Percentiles rank a stretch among this genome's conserved stretches.
These are phyloP conservation scores for Agonopterix subpropinquella DNA, from an alignment of 2,888 invertebrate genomes.

Conservation along the genomic window DNA sequence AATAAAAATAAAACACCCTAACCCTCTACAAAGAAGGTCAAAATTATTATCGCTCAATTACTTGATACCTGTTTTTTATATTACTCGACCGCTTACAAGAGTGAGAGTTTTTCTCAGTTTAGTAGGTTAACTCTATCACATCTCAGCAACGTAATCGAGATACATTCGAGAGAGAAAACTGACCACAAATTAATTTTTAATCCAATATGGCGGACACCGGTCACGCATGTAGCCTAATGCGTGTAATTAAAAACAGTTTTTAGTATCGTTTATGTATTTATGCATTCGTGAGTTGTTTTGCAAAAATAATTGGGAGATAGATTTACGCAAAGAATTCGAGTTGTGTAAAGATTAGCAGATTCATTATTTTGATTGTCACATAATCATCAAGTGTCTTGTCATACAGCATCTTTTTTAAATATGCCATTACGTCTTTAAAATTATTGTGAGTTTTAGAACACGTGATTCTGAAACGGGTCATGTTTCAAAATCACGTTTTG, in stretches of 20 bases:
- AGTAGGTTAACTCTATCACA: conserved; percentile 58
- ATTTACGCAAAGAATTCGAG: not conserved
- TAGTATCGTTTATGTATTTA: not conserved
- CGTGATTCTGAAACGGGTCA: too few species aligned
- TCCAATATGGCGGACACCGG: conserved; percentile 1
- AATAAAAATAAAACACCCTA: too few species aligned
- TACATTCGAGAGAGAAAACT: conserved; percentile 48
- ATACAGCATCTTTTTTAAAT: too few species aligned
- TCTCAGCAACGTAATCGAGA: conserved; percentile 16
- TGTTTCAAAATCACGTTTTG: too few species aligned
- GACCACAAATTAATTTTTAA: conserved; percentile 9
- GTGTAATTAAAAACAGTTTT: conserved; percentile 1
- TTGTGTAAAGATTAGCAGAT: too few species aligned
- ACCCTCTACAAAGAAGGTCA: too few species aligned
- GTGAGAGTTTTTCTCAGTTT: conserved; percentile 63
- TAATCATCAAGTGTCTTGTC: too few species aligned
- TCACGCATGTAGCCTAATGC: conserved; percentile 5
- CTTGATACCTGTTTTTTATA: too few species aligned
- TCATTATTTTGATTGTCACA: too few species aligned
- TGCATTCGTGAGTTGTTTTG: conserved; percentile 1
- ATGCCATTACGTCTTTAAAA: too few species aligned
- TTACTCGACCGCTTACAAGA: conserved; percentile 9
- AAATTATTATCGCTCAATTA: too few species aligned
- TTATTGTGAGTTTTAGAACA: too few species aligned
- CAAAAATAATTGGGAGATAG: not conserved